Evolutionary conservation across 2,888 invertebrate species (phyloP).

Genomic region (Drepanosiphum platanoidis): DNA sequence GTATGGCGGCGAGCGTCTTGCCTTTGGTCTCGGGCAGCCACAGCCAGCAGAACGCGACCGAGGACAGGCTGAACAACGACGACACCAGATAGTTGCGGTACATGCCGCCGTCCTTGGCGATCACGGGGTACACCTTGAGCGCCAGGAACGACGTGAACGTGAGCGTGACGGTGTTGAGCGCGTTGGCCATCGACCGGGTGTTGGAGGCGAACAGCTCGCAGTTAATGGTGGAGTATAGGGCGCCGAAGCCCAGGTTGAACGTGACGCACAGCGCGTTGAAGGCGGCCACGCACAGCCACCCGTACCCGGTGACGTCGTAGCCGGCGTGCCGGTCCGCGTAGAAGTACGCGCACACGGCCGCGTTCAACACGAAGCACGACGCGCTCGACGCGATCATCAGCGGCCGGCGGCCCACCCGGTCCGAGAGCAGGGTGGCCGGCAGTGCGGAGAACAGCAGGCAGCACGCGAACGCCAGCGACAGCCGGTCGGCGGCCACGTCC

Average conservation of each 20-base stretch:
- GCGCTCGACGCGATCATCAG: constrained; percentile 71
- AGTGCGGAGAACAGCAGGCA: constrained; percentile 18
- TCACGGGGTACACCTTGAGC: constrained; percentile 72
- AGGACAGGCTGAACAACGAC: constrained; percentile 73
- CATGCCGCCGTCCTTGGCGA: constrained; percentile 72
- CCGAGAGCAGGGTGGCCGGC: constrained; percentile 62
- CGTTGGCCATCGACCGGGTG: constrained; percentile 73
- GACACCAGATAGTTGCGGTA: constrained; percentile 74
- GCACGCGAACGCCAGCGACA: constrained; percentile 14
- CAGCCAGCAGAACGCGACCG: constrained; percentile 70
- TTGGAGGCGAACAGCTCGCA: constrained; percentile 75
- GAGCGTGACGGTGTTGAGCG: constrained; percentile 71
- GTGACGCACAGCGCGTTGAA: constrained; percentile 72
- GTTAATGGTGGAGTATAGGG: constrained; percentile 73
- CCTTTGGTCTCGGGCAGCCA: constrained; percentile 75
- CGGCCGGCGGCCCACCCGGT: constrained; percentile 63
- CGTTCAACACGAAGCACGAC: constrained; percentile 71
- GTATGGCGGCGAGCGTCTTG: constrained; percentile 76
- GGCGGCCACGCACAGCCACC: constrained; percentile 65
- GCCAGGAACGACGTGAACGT: constrained; percentile 72
- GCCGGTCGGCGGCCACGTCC: constrained; percentile 12
- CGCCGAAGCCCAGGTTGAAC: constrained; percentile 72
- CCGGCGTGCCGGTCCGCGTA: constrained; percentile 66
- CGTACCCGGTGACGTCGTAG: constrained; percentile 68
- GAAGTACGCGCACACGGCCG: constrained; percentile 71